Percentiles rank a stretch among this genome's conserved stretches.
phyloP scores from a whole-genome alignment of 2,797 vertebrate species.

The Staurois parvus region DNA sequence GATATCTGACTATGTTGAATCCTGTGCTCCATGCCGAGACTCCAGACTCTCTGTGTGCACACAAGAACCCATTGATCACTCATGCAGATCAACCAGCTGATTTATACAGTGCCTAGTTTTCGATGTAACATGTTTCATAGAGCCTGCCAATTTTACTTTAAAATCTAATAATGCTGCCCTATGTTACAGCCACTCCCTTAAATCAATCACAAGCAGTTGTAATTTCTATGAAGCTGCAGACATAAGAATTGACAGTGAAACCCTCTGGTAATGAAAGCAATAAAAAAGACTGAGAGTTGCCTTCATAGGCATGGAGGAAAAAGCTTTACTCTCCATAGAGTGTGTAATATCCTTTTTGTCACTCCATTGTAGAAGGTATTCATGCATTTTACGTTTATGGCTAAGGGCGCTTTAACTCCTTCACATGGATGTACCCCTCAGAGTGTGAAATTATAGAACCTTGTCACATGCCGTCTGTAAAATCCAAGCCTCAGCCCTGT shows the following conservation, averaged over 20 bases:
- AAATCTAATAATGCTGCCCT: too few species aligned
- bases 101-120: too few species aligned
- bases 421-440: background rate
- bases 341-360: background rate
- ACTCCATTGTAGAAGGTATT: background rate
- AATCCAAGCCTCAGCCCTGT: background rate
- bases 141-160: too few species aligned
- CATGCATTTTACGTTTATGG: background rate
- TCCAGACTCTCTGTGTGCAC: too few species aligned
- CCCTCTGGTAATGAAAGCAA: slow-evolving; percentile 7
- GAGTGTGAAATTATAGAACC: background rate
- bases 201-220: background rate
- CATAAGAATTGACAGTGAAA: background rate
- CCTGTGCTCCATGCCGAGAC: too few species aligned
- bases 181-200: background rate
- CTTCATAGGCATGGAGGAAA: background rate
- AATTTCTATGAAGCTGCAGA: background rate
- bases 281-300: background rate
- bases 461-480: background rate
- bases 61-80: too few species aligned
- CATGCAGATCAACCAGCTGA: too few species aligned
- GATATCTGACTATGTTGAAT: too few species aligned
- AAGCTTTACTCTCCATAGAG: background rate
- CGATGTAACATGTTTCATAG: too few species aligned
- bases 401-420: background rate